These are phyloP conservation scores for Protomyctophum bolini DNA, from an alignment of 2,113 vertebrate genomes.

Conservation along the genomic window DNA sequence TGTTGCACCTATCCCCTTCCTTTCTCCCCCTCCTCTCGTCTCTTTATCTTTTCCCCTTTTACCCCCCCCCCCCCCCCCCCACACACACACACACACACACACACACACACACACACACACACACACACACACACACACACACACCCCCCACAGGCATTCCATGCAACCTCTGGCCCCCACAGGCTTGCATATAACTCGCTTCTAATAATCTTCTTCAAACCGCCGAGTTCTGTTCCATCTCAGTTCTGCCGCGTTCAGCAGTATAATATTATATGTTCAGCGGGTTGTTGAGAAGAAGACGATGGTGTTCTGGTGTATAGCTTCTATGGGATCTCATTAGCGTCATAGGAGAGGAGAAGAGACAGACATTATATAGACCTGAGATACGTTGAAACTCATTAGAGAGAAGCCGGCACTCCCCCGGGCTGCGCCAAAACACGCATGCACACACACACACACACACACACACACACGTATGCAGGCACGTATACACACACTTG, in stretches of 20 bases:
- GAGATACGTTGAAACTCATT: conserved; percentile 59
- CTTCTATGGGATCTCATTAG: conserved; percentile 60
- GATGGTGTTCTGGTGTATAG: conserved; percentile 1
- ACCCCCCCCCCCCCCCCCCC: background rate
- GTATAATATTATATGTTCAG: background rate
- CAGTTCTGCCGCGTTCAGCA: background rate
- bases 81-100: no score
- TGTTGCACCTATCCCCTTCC: background rate
- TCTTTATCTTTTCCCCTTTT: background rate
- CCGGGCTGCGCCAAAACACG: conserved; percentile 12
- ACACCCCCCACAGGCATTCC: background rate
- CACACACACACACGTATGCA: background rate
- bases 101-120: no score
- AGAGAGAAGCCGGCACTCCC: conserved; percentile 39
- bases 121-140: no score
- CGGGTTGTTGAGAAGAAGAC: background rate
- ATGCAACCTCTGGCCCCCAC: background rate
- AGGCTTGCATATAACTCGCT: conserved; percentile 4
- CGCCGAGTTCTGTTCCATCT: conserved; percentile 1
- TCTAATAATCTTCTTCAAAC: conserved; percentile 17
- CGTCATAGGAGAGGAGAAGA: conserved; percentile 37
- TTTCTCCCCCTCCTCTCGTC: background rate
- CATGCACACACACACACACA: background rate
- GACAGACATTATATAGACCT: conserved; percentile 50
- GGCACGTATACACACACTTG: background rate